Evolutionary conservation across 1,140 invertebrate species (phyloP), one percentile per base, ranked within the genome.

Genomic region (Akabosia matsudoensis): DNA sequence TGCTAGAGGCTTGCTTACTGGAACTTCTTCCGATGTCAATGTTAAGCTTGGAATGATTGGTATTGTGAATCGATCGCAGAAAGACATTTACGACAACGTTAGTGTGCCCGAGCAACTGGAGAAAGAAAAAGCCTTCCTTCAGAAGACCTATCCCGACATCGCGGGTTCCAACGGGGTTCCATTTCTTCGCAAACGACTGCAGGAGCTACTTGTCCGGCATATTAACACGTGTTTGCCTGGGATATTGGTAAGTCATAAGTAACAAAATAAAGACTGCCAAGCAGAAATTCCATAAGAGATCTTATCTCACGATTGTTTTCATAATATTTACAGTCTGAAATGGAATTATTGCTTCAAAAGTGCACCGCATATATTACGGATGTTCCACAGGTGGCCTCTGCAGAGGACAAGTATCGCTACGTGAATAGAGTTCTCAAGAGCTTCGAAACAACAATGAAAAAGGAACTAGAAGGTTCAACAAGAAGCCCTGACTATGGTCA

Each of bases 41-140:
- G 96, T 99, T 0, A 99, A 99, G 86, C 86, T 99, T n/a, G 93
- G 98, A 79, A 97, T 97, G 80, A 97, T 99, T 83, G 97, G 97
- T 77, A 96, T 99, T 0, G 95, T 99, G 7, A 70, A 70, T 30
- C 3, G 67, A 14, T 26, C 13, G 7, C 26, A 70, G 13, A 30
- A 26, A 22, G 33, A 70, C 28, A 30, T 70, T 10, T 2, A 31
- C 7, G 28, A 70, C 13, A 30, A 30, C 28, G 4, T 26, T 2
- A 31, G 7, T 7, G 13, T 70, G 3, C 24, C 26, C 7, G 16
- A 70, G 13, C 28, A 30, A 16, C 22, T 70, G 67, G 2, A 64
- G 10, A 70, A 70, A 16, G 67, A 70, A 24, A 70, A 33, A 31
- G 14, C 2, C 7, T 70, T 70, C 24, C 67, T 70, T 14, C 7